Percentiles rank a stretch among this genome's conserved stretches.
Conservation (phyloP, 2,113 vertebrate genomes). For the Notothenia coriiceps region DNA sequence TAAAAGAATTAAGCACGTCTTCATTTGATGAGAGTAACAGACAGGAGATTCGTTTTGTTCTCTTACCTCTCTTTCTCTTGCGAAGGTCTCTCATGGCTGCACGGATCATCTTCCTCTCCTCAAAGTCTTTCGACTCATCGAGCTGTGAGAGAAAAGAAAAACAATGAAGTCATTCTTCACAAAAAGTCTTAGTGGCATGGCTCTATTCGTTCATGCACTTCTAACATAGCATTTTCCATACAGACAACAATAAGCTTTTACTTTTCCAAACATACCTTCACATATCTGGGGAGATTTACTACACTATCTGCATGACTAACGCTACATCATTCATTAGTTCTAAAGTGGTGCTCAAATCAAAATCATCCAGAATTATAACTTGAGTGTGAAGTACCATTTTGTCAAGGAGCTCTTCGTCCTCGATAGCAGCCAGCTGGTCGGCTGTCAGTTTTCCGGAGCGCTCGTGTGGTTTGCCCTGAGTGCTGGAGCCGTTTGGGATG, state of each 20-base stretch:
- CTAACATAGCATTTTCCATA: conserved; percentile 16
- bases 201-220: conserved; percentile 30
- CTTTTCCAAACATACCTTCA: conserved; percentile 25
- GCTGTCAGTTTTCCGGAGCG: conserved; percentile 81
- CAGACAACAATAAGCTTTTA: conserved; percentile 19
- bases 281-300: conserved; percentile 18
- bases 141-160: conserved; percentile 83
- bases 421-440: conserved; percentile 89
- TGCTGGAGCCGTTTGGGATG: conserved; percentile 83
- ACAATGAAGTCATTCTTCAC: conserved; percentile 28
- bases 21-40: background rate
- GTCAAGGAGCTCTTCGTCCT: conserved; percentile 94
- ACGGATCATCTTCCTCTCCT: conserved; percentile 94
- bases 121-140: conserved; percentile 92
- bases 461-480: conserved; percentile 71
- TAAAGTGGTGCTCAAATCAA: conserved; percentile 24
- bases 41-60: background rate
- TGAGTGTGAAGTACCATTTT: conserved; percentile 89
- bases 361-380: conserved; percentile 29
- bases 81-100: conserved; percentile 94
- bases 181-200: conserved; percentile 19
- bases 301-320: conserved; percentile 2
- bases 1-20: background rate
- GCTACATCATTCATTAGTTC: background rate
- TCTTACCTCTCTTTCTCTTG: conserved; percentile 94